Evolutionary conservation across 1,140 invertebrate species (phyloP), one percentile per base, ranked within the genome.

Genomic region (Zaprionus capensis): DNA sequence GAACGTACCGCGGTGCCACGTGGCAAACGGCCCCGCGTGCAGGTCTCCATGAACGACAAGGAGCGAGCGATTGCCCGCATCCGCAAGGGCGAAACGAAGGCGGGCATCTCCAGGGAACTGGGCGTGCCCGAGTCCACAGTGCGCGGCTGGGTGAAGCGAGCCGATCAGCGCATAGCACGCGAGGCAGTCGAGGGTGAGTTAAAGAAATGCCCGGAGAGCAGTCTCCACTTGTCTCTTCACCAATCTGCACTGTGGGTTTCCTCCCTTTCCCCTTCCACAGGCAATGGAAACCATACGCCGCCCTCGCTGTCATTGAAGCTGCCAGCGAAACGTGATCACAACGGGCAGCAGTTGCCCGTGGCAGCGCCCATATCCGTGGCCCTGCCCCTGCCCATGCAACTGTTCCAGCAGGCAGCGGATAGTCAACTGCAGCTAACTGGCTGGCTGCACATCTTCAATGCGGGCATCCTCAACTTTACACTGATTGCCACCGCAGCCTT

Each of bases 41-140:
- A 90, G 31, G 80, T 90, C 1, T 91, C 86, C 3, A 41, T 80
- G 57, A 79, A 82, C 5, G 79, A 91, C 7, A 90, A 90, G 20
- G 86, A 90, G 46, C 73, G 71, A 0, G 85, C 85, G 26, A 90
- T 90, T 22, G 76, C 69, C 1, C 85, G 85, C 24, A 90, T 90
- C 11, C 86, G 86, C 1, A 71, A 74, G 12, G 85, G 85, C 4
- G 85, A 91, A 41, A 90, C 85, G 3, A 90, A 90, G 71, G 85
- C 85, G 5, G 86, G 85, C 7, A 91, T 90, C 31, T 90, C 85
- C 3, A 73, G 85, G 2, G 85, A 90, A 31, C 62, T 90, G 12
- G 85, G 85, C 20, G 85, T 90, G 26, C 85, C 85, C 20, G 85
- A 90, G 71, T 90, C 85, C 4, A 90, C 85, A 6, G 85, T 90